phyloP scores from a whole-genome alignment of 2,888 invertebrate species.

The Cylloceria caligata region DNA sequence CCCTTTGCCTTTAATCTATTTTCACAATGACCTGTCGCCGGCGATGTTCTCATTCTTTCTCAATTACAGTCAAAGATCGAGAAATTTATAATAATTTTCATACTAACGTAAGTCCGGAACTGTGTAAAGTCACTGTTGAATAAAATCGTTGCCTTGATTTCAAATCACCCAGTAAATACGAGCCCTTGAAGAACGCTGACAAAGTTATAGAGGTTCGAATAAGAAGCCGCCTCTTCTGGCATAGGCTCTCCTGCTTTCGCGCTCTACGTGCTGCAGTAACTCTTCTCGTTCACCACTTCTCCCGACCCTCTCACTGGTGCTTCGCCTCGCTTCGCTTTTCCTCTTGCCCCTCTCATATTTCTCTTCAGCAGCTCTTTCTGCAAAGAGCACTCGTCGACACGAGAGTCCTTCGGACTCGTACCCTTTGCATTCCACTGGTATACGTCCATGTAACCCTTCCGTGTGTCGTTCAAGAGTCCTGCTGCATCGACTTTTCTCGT shows the following conservation, averaged over 20 bases:
- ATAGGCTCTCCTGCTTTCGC: conserved; percentile 40
- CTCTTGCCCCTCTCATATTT: conserved; percentile 39
- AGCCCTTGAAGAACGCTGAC: conserved; percentile 68
- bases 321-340: conserved; percentile 2
- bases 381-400: conserved; percentile 81
- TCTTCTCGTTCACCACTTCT: conserved; percentile 46
- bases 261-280: conserved; percentile 47
- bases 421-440: conserved; percentile 56
- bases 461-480: conserved; percentile 58
- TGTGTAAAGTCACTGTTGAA: neutral
- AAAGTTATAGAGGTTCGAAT: conserved; percentile 67
- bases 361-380: conserved; percentile 52
- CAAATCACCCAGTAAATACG: conserved; percentile 45
- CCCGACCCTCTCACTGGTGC: conserved; percentile 48
- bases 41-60: neutral
- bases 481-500: conserved; percentile 50
- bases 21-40: neutral
- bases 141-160: conserved; percentile 48
- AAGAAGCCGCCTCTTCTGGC: conserved; percentile 53
- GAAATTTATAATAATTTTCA: neutral
- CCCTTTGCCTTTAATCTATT: neutral
- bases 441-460: conserved; percentile 61
- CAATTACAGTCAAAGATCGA: neutral
- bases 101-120: neutral
- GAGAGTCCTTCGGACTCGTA: conserved; percentile 78